phyloP scores from a whole-genome alignment of 2,797 vertebrate genomes.

The Pangasius djambal region DNA sequence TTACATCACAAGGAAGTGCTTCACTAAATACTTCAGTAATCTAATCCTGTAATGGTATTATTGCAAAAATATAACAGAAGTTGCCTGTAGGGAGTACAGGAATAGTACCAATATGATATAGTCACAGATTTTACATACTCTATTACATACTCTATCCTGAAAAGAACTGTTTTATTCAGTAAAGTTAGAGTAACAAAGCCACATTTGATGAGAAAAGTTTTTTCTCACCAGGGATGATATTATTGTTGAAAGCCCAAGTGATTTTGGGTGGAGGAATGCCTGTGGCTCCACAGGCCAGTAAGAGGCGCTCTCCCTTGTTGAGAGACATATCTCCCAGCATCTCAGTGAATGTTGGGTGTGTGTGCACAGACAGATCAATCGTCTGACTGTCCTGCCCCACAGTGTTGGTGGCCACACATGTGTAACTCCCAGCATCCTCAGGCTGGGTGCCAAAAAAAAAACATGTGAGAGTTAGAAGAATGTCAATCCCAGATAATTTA shows the following conservation, averaged over 20 bases:
- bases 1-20: not conserved
- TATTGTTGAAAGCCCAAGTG: constrained; percentile 95
- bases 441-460: constrained; percentile 69
- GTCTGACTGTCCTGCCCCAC: constrained; percentile 84
- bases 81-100: not conserved
- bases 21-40: not conserved
- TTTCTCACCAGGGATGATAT: constrained; percentile 84
- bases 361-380: constrained; percentile 78
- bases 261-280: constrained; percentile 87
- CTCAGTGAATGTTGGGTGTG: constrained; percentile 87
- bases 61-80: not conserved
- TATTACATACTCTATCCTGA: not conserved
- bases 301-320: constrained; percentile 89
- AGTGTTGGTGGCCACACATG: constrained; percentile 85
- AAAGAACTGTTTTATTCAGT: not conserved
- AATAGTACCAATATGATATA: not conserved
- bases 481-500: not conserved
- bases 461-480: not conserved
- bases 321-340: constrained; percentile 85
- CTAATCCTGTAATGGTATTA: not conserved
- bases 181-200: not conserved
- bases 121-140: not conserved
- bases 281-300: constrained; percentile 81
- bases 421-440: constrained; percentile 86
- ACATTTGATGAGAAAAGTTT: not conserved